Evolutionary conservation across 37 sponge, comb jelly and placozoan genomes (phyloP), one percentile per base, ranked within the genome.

Genomic region (Chondrosia reniformis): DNA sequence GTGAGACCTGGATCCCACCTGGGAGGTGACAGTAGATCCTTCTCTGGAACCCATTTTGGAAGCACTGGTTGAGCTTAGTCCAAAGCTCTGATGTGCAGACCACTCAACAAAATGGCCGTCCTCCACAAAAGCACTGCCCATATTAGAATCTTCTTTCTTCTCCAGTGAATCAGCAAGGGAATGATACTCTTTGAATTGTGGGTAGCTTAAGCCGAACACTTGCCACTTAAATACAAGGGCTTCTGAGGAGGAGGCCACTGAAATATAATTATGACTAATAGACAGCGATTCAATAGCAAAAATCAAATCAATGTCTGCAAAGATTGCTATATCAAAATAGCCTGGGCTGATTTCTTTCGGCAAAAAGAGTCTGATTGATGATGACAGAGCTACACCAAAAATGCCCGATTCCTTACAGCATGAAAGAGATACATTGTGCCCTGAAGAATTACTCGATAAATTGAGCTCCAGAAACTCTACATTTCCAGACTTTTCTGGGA

Each of bases 311-410:
- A 69, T 24, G 13, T 69, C 72, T 9, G 72, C 72, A 69, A 69
- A 69, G 1, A 69, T 44, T n/a, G 72, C n/a, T n/a, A 69, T 44
- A 40, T 69, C 72, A 69, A 39, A 69, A 2, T n/a, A 34, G n/a
- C 44, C 72, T 38, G 44, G 72, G 9, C 39, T 36, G 17, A 69
- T 34, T 34, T 69, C 43, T 37, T 69, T 41, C 2, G 42, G 43
- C 5, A 40, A 41, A 69, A 39, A 69, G 44, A 69, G 13, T 21
- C 72, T 41, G 43, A 69, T 7, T 41, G 39, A 41, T 13, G 39
- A 34, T 4, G 44, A 41, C 22, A 24, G 24, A 1, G 43, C 41
- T 0, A 69, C 72, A 37, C 72, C 72, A 17, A 69, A 39, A 19
- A 40, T 69, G 25, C 72, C 72, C 17, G 72, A 34, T 12, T 41